Evolutionary conservation across 1,140 invertebrate species (phyloP), one percentile per base, ranked within the genome.

Genomic region (Mylabris phalerata): DNA sequence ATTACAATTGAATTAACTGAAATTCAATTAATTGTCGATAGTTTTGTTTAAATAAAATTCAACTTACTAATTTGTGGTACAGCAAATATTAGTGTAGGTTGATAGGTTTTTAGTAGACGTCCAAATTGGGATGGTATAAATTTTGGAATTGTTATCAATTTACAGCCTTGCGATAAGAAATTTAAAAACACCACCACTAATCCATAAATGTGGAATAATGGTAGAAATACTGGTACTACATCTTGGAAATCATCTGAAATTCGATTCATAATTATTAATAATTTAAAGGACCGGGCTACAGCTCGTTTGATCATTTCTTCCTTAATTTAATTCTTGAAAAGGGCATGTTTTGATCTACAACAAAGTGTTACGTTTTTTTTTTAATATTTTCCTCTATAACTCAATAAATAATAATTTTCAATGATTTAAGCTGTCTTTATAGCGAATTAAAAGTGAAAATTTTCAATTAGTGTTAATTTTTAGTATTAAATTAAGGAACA

Each of bases 151-250:
- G 86, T 86, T 0, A 91, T 75, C 25, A 90, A 56, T 62, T 85
- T 84, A 2, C 75, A 65, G 0, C 91, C 90, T 19, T 72, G 64
- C 0, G 76, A 68, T 39, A 93, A 62, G 62, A 79, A 81, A 44
- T 80, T 76, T 0, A 86, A 57, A 67, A 83, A 71, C 3, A 81
- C 60, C 0, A 75, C 68, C 7, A 73, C 78, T 55, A 92, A 75
- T 0, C 90, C 91, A 68, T 89, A 95, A 50, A 87, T 87, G 67
- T 95, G 93, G 64, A 87, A 95, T 68, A 92, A 83, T 4, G 92
- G 92, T 41, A 95, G 72, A 3, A 93, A 75, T 2, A 70, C 67
- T 2, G 85, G 76, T 3, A 80, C 62, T 0, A 79, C 74, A 39
- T 83, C 80, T 72, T 85, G 83, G 59, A 75, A 65, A 0, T 66